These are phyloP conservation scores for Herpailurus yagouaroundi DNA, from an alignment of 2,113 vertebrate genomes.

Conservation along the genomic window DNA sequence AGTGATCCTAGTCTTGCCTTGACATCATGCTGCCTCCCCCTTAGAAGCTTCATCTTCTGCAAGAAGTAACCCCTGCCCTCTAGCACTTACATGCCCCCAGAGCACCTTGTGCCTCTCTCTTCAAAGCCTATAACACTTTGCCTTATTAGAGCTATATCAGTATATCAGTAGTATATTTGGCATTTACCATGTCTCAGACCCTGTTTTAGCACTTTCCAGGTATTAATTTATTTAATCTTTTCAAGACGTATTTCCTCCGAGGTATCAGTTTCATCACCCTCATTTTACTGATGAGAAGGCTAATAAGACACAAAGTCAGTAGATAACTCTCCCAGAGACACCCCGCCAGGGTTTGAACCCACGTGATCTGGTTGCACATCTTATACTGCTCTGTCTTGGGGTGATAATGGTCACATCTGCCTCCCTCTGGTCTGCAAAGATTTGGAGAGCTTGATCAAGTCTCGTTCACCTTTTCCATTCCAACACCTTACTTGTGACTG, in stretches of 20 bases:
- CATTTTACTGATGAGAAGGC: neutral
- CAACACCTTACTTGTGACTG: neutral
- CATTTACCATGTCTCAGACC: neutral
- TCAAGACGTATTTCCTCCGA: neutral
- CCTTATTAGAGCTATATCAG: neutral
- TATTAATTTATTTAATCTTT: slow-evolving; percentile 31
- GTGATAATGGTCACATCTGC: neutral
- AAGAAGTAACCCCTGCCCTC: neutral
- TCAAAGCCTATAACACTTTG: neutral
- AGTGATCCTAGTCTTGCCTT: neutral
- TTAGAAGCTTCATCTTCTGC: neutral
- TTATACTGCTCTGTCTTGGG: neutral
- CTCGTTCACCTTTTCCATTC: neutral
- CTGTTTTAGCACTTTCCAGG: neutral
- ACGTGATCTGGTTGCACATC: neutral
- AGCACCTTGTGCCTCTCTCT: neutral
- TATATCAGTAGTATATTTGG: neutral
- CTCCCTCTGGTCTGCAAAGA: neutral
- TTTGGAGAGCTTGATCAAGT: neutral
- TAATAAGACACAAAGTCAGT: neutral
- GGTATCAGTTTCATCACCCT: neutral
- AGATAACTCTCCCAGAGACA: neutral
- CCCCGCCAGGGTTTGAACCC: neutral
- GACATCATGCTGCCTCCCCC: neutral
- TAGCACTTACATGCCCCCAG: neutral